Percentiles rank a stretch among this genome's conserved stretches.
phyloP scores from a whole-genome alignment of 2,797 vertebrate species.

The Fistularia tabacaria region DNA sequence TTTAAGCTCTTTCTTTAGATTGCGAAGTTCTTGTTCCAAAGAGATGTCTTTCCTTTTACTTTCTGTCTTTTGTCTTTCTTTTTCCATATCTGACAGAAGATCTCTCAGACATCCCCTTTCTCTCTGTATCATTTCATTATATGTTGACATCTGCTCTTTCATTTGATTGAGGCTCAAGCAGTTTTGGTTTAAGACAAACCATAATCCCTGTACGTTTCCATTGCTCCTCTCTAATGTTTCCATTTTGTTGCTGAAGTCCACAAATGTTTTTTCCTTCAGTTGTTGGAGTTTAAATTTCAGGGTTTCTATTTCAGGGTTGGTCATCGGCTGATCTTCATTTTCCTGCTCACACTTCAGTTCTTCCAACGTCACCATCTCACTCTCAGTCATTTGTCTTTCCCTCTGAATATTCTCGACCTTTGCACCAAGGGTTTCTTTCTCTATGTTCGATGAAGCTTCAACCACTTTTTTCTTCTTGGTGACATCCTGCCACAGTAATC shows the following conservation, averaged over 20 bases:
- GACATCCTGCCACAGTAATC: neutral
- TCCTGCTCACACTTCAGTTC: neutral
- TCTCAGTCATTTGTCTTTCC: neutral
- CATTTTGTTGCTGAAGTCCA: too few relatives aligned
- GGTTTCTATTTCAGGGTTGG: too few relatives aligned
- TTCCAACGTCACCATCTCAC: neutral
- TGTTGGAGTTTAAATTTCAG: too few relatives aligned
- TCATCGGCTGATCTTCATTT: neutral
- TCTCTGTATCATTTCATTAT: neutral
- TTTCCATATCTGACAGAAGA: neutral
- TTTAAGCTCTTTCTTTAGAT: slow-evolving; percentile 15
- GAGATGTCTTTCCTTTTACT: neutral
- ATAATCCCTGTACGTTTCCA: too few relatives aligned
- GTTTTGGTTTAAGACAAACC: too few relatives aligned
- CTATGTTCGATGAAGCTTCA: neutral
- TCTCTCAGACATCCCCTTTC: neutral
- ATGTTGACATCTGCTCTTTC: neutral
- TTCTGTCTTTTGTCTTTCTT: neutral
- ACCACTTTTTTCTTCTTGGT: neutral
- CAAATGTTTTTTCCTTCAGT: too few relatives aligned
- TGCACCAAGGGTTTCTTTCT: neutral
- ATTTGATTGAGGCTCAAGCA: too few relatives aligned
- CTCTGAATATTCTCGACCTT: neutral
- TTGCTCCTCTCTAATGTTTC: too few relatives aligned
- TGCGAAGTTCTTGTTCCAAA: neutral